Evolutionary conservation across 2,113 vertebrate genomes (phyloP).

Genomic region (Camelus bactrianus): DNA sequence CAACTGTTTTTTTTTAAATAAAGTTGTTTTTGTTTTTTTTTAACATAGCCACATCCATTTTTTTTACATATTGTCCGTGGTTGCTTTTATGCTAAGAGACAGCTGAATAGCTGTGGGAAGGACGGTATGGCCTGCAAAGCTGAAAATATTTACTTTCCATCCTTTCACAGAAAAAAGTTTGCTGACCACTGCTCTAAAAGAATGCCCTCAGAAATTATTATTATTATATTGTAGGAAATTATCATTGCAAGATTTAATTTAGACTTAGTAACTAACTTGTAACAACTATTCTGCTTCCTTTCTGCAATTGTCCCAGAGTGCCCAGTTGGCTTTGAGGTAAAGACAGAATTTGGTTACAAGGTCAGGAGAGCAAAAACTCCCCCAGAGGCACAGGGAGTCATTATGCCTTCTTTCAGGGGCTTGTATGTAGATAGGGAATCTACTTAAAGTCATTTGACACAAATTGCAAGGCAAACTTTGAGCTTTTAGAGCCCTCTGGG

Average conservation of each 20-base stretch:
- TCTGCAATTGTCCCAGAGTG: background rate
- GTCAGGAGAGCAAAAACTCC: background rate
- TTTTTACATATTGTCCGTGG: background rate
- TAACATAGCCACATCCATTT: background rate
- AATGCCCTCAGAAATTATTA: background rate
- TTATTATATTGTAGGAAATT: background rate
- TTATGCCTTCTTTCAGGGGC: background rate
- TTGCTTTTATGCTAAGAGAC: background rate
- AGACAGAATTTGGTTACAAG: background rate
- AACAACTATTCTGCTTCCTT: background rate
- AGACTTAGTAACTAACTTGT: background rate
- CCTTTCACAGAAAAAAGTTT: background rate
- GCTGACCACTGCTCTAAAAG: background rate
- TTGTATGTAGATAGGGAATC: background rate
- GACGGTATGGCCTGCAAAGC: background rate
- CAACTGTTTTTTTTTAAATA: background rate
- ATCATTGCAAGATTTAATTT: background rate
- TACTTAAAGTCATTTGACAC: conserved; percentile 15
- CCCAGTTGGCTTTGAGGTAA: background rate
- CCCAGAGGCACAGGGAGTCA: background rate
- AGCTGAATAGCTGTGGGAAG: background rate
- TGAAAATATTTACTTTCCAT: background rate
- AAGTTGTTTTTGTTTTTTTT: background rate
- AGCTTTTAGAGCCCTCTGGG: conserved; percentile 49
- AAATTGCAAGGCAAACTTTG: conserved; percentile 56